Conservation (phyloP, 2,113 vertebrate genomes). For the Columba janthina region DNA sequence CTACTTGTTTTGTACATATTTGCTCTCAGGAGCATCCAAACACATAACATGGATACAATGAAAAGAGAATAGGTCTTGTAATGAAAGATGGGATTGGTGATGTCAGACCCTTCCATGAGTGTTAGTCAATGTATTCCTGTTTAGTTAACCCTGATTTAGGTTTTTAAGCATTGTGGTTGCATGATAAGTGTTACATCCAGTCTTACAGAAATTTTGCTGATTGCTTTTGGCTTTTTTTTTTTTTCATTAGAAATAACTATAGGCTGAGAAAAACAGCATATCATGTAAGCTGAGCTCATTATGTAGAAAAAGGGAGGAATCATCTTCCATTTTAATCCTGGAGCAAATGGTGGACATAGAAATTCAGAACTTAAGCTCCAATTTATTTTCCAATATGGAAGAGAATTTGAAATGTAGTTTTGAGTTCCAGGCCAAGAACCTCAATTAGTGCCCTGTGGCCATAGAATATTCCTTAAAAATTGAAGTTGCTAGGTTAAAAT, state of each 20-base stretch:
- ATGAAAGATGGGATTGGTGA: not conserved
- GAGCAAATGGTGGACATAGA: not conserved
- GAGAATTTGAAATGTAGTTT: not conserved
- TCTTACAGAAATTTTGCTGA: not conserved
- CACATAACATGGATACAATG: rapidly evolving
- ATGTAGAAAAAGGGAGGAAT: not conserved
- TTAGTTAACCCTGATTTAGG: not conserved
- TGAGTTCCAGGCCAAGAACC: not conserved
- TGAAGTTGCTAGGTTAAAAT: not conserved
- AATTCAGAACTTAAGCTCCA: not conserved
- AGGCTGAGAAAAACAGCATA: not conserved
- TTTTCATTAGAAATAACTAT: not conserved
- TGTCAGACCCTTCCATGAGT: not conserved
- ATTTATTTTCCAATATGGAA: not conserved
- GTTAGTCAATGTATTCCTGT: not conserved
- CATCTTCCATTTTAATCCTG: not conserved
- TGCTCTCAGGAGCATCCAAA: not conserved
- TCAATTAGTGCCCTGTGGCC: not conserved
- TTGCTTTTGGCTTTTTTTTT: not conserved
- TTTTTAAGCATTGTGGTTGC: not conserved
- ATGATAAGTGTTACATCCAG: not conserved
- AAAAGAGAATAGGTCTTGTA: not conserved
- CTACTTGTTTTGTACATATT: not conserved
- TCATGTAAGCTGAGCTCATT: not conserved
- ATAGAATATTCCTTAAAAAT: not conserved